These are phyloP conservation scores for Cranoglanis bouderius DNA, from an alignment of 2,113 vertebrate genomes.

Conservation along the genomic window DNA sequence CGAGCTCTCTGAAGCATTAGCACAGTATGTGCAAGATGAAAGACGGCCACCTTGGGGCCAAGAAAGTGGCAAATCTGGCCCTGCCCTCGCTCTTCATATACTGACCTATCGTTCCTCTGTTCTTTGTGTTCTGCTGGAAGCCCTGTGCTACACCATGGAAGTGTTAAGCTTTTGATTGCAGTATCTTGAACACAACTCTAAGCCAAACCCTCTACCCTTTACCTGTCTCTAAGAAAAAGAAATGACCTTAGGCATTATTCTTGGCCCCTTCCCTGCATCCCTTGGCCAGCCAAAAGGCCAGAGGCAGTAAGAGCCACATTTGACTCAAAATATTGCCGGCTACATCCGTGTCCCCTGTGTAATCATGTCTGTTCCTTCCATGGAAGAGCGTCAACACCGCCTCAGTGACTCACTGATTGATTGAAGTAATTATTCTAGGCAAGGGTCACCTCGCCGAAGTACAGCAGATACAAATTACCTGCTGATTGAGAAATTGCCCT, in stretches of 20 bases:
- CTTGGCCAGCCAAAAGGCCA: conserved; percentile 34
- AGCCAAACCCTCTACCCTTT: not conserved
- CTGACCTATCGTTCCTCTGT: not conserved
- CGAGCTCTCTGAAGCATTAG: conserved; percentile 68
- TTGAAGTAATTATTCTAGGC: conserved; percentile 49
- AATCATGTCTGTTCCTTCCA: conserved; percentile 4
- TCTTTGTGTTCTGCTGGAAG: conserved; percentile 3
- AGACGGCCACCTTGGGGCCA: conserved; percentile 66
- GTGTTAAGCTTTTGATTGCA: conserved; percentile 17
- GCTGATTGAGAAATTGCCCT: conserved; percentile 28
- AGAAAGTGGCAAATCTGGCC: conserved; percentile 62
- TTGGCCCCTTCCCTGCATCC: not conserved
- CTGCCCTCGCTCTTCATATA: conserved; percentile 48
- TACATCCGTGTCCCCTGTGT: not conserved
- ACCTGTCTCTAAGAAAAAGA: not conserved
- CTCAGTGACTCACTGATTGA: conserved; percentile 45
- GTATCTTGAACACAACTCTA: not conserved
- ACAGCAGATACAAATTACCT: conserved; percentile 31
- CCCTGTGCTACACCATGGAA: not conserved
- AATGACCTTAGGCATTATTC: not conserved
- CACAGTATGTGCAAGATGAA: conserved; percentile 69
- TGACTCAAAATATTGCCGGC: conserved; percentile 56
- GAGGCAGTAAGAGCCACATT: conserved; percentile 13
- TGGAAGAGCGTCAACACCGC: conserved; percentile 6
- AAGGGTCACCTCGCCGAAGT: conserved; percentile 32